These are phyloP conservation scores for Catocala nupta DNA, from an alignment of 2,888 invertebrate genomes.

Conservation along the genomic window DNA sequence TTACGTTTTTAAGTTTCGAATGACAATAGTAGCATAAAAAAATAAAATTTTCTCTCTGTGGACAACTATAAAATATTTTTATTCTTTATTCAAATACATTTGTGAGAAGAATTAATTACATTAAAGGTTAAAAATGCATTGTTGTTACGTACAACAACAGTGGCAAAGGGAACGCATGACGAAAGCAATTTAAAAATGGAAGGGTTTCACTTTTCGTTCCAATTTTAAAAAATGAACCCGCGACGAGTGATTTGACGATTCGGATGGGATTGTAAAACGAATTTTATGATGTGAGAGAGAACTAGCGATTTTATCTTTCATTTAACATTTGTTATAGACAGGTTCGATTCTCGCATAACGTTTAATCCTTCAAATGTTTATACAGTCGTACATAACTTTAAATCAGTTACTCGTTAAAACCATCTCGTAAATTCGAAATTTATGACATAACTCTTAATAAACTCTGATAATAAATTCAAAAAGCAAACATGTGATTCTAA, in stretches of 20 bases:
- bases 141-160: constrained; percentile 68
- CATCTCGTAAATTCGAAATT: constrained; percentile 48
- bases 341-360: constrained; percentile 26
- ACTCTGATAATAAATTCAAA: constrained; percentile 48
- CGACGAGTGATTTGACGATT: constrained; percentile 84
- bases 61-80: constrained; percentile 19
- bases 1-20: background rate
- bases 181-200: constrained; percentile 85
- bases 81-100: constrained; percentile 60
- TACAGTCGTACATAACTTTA: constrained; percentile 37
- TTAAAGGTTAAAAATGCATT: constrained; percentile 61
- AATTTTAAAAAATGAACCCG: constrained; percentile 83
- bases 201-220: constrained; percentile 84
- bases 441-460: constrained; percentile 55
- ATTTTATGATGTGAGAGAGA: constrained; percentile 71
- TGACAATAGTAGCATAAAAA: too few relatives aligned
- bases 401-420: constrained; percentile 48
- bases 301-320: constrained; percentile 55
- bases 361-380: constrained; percentile 43
- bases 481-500: constrained; percentile 57
- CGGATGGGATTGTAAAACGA: constrained; percentile 78
- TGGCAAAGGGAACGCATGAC: constrained; percentile 82
- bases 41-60: background rate
- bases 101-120: constrained; percentile 54
- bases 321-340: constrained; percentile 29